Evolutionary conservation across 2,113 vertebrate genomes (phyloP), one percentile per base, ranked within the genome.

Genomic region (Phaethon lepturus): DNA sequence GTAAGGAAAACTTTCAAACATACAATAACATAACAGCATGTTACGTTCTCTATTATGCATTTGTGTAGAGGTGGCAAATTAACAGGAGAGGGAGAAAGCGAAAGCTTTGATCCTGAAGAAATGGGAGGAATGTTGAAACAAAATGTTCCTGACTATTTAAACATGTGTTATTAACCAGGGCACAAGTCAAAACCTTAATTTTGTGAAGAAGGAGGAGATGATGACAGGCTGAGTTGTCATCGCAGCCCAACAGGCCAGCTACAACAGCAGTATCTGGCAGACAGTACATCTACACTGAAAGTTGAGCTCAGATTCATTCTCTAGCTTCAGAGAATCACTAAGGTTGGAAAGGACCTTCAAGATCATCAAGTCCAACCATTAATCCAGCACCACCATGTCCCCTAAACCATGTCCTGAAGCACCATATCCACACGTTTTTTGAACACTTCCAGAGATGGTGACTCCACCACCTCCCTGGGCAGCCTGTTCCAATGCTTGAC

Each of bases 11-110:
- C 7, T 72, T 92, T 20, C 25, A 66, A 92, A 49, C 13, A 33
- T 31, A 13, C 8, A 6, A 9, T 58, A 62, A 28, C 2, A 11
- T 40, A 45, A 20, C 17, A 25, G 3, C 4, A 5, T 40, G 11
- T 79, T 83, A 13, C 2, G 1, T 1, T 31, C 7, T 68, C 15
- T 60, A 13, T 68, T 40, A 19, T 1, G 9, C 8, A 5, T 67
- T 86, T 74, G 3, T 62, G 28, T 69, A 38, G 17, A 53, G 17
- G 3, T 72, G 13, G 5, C 1, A 45, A 56, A 90, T 78, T 52
- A 83, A 3, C 10, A 69, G 9, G 4, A 8, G 5, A 58, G 15
- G 17, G 31, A 77, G 17, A 50, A 89, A 67, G 22, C 12, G 12
- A 62, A 69, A 44, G 2, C 13, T 67, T 86, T 69, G 38, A 50